Percentiles rank a stretch among this genome's conserved stretches.
Conservation (phyloP, 2,113 vertebrate species). For the Apteryx mantelli region DNA sequence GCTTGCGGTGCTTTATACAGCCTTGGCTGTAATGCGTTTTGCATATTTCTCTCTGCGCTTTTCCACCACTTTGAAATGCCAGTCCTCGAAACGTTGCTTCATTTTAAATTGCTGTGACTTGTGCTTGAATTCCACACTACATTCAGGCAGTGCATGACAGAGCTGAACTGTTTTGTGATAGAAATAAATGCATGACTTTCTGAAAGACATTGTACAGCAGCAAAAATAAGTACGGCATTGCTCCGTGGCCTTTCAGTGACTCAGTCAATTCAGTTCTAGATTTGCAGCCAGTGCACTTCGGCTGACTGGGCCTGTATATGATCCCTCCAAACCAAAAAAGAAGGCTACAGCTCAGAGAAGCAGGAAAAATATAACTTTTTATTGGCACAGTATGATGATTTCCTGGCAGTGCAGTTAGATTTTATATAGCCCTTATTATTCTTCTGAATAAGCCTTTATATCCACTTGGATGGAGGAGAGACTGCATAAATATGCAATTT, state of each 20-base stretch:
- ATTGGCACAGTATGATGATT: constrained; percentile 45
- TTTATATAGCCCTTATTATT: constrained; percentile 58
- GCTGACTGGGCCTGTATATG: neutral
- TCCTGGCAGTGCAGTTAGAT: constrained; percentile 53
- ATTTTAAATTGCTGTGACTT: constrained; percentile 1
- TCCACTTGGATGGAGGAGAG: constrained; percentile 37
- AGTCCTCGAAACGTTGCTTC: neutral
- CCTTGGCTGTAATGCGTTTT: constrained; percentile 12
- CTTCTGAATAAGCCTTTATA: constrained; percentile 66
- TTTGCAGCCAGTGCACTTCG: neutral
- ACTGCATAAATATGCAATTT: neutral
- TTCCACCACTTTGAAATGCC: constrained; percentile 17
- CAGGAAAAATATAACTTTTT: constrained; percentile 48
- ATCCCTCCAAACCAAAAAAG: neutral
- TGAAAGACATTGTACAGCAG: neutral
- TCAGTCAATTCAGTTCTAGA: neutral
- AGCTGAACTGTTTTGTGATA: neutral
- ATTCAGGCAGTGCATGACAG: neutral
- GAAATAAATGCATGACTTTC: neutral
- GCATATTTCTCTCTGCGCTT: constrained; percentile 38
- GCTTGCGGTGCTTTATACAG: constrained; percentile 26
- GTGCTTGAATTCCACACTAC: constrained; percentile 1
- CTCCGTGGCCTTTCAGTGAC: neutral
- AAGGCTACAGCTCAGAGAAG: constrained; percentile 29
- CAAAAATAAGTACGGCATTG: neutral